These are phyloP conservation scores for Cyclopterus lumpus DNA, from an alignment of 2,797 vertebrate genomes.

Conservation along the genomic window DNA sequence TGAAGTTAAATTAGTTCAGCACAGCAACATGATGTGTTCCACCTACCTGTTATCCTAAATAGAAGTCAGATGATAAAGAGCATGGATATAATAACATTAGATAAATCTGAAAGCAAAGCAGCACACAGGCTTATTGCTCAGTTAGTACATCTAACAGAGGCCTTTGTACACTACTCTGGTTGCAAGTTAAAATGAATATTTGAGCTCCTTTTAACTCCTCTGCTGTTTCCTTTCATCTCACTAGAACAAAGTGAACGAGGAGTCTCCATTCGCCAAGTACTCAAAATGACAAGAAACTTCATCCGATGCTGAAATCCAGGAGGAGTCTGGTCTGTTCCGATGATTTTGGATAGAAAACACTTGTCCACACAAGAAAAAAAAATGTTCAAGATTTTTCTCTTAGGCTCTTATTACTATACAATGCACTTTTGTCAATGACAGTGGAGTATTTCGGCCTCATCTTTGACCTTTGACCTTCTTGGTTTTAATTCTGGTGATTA, in stretches of 20 bases:
- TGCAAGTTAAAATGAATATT: background rate
- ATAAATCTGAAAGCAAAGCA: background rate
- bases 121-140: background rate
- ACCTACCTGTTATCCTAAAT: background rate
- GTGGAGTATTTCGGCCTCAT: slow-evolving; percentile 13
- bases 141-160: background rate
- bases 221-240: slow-evolving; percentile 11
- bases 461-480: slow-evolving; percentile 20
- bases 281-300: slow-evolving; percentile 71
- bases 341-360: slow-evolving; percentile 1
- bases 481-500: slow-evolving; percentile 27
- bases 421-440: slow-evolving; percentile 30
- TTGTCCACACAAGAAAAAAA: slow-evolving; percentile 17
- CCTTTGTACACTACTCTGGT: background rate
- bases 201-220: slow-evolving; percentile 11
- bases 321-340: background rate
- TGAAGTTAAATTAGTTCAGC: background rate
- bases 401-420: slow-evolving; percentile 12
- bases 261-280: slow-evolving; percentile 75
- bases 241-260: slow-evolving; percentile 80
- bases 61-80: background rate
- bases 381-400: background rate
- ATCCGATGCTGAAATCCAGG: slow-evolving; percentile 37
- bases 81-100: background rate
- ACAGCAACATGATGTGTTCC: background rate